Percentiles rank a stretch among this genome's conserved stretches.
Evolutionary conservation across 2,797 vertebrate species (phyloP).

Genomic region (Tiaroga cobitis): DNA sequence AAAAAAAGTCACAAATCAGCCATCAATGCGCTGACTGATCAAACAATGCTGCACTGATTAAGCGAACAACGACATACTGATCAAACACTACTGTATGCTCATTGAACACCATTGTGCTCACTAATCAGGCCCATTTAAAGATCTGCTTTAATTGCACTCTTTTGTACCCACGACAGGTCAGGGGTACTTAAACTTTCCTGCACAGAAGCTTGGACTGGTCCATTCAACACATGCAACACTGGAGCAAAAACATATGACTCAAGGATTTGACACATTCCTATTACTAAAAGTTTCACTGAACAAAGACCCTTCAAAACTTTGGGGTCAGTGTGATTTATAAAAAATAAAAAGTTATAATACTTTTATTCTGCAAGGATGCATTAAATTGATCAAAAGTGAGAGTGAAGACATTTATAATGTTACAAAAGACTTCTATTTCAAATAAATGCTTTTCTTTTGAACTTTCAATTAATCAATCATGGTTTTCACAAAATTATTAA

Average conservation of each 20-base stretch:
- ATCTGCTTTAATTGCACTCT: conserved; percentile 4
- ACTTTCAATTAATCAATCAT: background rate
- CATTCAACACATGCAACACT: conserved; percentile 7
- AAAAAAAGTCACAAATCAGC: background rate
- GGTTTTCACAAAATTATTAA: background rate
- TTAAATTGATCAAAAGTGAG: background rate
- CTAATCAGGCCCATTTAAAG: conserved; percentile 6
- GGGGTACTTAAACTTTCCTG: background rate
- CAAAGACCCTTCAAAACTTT: background rate
- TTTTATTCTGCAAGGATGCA: background rate
- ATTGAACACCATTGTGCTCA: background rate
- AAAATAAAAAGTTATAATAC: background rate
- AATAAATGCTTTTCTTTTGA: background rate
- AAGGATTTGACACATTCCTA: background rate
- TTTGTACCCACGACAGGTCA: background rate
- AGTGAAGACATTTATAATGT: background rate
- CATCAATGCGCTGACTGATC: background rate
- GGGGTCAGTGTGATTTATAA: background rate
- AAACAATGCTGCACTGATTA: conserved; percentile 15
- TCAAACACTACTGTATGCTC: background rate
- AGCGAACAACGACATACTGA: background rate
- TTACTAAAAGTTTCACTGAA: background rate
- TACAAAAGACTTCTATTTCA: background rate
- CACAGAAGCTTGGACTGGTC: background rate
- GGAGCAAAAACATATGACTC: background rate